Percentiles rank a stretch among this genome's conserved stretches.
Conservation (phyloP, 2,797 vertebrate species). For the Gambelia wislizenii region DNA sequence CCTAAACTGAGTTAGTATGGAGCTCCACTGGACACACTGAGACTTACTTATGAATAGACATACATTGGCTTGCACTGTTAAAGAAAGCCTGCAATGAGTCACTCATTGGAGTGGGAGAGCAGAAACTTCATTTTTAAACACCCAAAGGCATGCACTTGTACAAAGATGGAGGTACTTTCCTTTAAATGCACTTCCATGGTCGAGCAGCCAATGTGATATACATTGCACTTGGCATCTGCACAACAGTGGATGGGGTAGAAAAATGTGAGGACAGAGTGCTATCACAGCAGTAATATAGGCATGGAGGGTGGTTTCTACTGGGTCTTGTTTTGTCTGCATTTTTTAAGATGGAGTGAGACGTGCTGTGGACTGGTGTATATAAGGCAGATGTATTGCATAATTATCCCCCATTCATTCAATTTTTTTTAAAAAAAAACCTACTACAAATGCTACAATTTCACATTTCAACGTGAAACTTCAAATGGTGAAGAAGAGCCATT, state of each 20-base stretch:
- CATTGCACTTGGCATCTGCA: too few relatives aligned
- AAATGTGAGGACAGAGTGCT: neutral
- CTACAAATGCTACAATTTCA: neutral
- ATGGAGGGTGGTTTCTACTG: neutral
- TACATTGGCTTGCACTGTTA: too few relatives aligned
- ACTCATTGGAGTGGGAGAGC: neutral
- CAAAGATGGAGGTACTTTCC: neutral
- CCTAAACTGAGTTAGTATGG: too few relatives aligned
- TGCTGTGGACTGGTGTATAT: neutral
- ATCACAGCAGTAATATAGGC: neutral
- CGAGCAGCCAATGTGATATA: neutral
- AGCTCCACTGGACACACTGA: too few relatives aligned
- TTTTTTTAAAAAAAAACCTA: conserved; percentile 2
- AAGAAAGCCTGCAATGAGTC: neutral
- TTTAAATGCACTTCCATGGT: neutral
- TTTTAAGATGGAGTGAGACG: neutral
- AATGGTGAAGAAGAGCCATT: conserved; percentile 23
- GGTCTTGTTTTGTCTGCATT: neutral
- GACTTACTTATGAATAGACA: too few relatives aligned
- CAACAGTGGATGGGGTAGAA: neutral
- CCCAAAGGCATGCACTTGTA: neutral
- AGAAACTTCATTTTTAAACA: neutral
- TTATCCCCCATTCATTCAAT: neutral
- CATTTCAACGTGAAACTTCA: neutral
- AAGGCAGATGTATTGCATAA: neutral